Evolutionary conservation across 2,888 invertebrate species (phyloP).

Genomic region (Caenorhabditis japonica): DNA sequence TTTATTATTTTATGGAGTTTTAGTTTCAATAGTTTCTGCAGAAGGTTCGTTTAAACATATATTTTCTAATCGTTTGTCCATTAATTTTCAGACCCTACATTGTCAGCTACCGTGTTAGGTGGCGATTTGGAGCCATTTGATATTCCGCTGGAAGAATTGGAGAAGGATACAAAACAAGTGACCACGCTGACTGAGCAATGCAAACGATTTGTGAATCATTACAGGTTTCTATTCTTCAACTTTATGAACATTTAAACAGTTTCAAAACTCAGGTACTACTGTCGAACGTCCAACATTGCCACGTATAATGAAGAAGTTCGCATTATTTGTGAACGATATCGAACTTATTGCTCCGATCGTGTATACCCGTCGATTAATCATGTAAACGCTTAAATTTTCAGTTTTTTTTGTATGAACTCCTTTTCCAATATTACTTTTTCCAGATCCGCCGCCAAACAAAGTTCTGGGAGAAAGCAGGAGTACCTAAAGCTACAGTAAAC

Average conservation of each 20-base stretch:
- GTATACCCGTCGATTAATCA: constrained; percentile 71
- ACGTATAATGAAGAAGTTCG: constrained; percentile 73
- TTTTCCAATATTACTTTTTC: too few species aligned
- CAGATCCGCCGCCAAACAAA: constrained; percentile 69
- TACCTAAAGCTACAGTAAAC: constrained; percentile 61
- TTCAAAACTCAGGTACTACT: constrained; percentile 63
- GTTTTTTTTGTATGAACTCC: too few species aligned
- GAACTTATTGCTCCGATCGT: constrained; percentile 69
- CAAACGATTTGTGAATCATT: constrained; percentile 67
- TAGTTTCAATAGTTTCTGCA: background rate
- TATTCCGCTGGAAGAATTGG: constrained; percentile 66
- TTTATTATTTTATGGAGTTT: background rate
- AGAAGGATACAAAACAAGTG: constrained; percentile 66
- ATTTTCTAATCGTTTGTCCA: background rate
- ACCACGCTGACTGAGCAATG: constrained; percentile 71
- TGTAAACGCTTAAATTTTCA: too few species aligned
- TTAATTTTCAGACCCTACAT: constrained; percentile 32
- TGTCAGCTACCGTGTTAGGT: constrained; percentile 50
- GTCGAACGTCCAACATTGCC: constrained; percentile 70
- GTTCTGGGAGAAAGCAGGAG: constrained; percentile 65
- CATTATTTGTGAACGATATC: constrained; percentile 71
- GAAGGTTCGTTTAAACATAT: constrained; percentile 5
- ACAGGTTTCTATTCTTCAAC: constrained; percentile 44
- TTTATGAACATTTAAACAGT: background rate
- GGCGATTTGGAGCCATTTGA: constrained; percentile 67